Conservation (phyloP, 92 coral and sea anemone genomes). For the Nematostella vectensis region DNA sequence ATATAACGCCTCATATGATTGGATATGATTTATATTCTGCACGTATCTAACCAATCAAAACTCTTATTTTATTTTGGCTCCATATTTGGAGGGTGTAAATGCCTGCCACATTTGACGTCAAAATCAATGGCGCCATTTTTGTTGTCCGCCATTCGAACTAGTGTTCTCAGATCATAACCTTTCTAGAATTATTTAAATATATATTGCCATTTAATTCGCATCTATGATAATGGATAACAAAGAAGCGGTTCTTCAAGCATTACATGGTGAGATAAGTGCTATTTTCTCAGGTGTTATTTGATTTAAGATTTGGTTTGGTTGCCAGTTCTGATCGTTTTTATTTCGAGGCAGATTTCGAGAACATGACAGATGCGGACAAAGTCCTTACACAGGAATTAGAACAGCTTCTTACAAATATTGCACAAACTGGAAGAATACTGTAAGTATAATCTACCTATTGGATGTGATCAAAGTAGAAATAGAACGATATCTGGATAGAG, state of each 20-base stretch:
- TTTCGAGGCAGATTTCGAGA: slow-evolving; percentile 92
- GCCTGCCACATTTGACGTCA: slow-evolving; percentile 75
- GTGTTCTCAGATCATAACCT: slow-evolving; percentile 7
- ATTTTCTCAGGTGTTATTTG: background rate
- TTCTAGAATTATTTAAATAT: slow-evolving; percentile 32
- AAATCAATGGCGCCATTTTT: slow-evolving; percentile 96
- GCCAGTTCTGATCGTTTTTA: no score
- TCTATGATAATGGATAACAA: slow-evolving; percentile 72
- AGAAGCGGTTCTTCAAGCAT: slow-evolving; percentile 87
- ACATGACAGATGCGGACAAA: slow-evolving; percentile 81
- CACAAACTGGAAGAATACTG: slow-evolving; percentile 94
- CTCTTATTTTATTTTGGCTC: slow-evolving; percentile 21
- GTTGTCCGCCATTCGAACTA: slow-evolving; percentile 60
- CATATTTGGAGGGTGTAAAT: slow-evolving; percentile 50
- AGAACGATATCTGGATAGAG: no score
- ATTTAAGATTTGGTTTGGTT: slow-evolving; percentile 6
- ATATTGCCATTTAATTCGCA: slow-evolving; percentile 12
- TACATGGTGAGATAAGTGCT: slow-evolving; percentile 60
- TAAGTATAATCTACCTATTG: slow-evolving; percentile 29
- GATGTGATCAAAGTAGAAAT: no score
- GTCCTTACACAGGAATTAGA: slow-evolving; percentile 86
- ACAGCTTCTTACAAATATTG: slow-evolving; percentile 72
- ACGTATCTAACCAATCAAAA: background rate
- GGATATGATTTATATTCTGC: slow-evolving; percentile 12
- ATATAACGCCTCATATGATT: slow-evolving; percentile 13